Conservation (phyloP, 2,888 invertebrate genomes). For the Blera fallax region DNA sequence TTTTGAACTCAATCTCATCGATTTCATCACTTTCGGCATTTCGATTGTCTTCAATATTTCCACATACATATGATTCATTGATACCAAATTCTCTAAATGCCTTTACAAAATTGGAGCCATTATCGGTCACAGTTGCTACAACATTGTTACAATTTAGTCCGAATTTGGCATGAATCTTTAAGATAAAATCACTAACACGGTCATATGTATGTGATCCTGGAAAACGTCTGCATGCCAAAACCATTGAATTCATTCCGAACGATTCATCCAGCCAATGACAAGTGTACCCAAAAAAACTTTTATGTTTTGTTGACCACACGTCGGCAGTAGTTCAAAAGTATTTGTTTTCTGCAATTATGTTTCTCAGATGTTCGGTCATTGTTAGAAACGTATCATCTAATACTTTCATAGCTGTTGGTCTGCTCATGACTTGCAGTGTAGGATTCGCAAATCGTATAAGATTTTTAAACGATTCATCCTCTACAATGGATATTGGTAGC, state of each 20-base stretch:
- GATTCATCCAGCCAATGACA: conserved; percentile 14
- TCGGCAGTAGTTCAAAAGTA: conserved; percentile 35
- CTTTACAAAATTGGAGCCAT: neutral
- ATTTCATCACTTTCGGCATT: conserved; percentile 21
- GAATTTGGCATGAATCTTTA: too few relatives aligned
- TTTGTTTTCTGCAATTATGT: neutral
- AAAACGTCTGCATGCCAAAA: neutral
- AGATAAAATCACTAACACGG: too few relatives aligned
- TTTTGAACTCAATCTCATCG: conserved; percentile 28
- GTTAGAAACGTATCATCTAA: conserved; percentile 3
- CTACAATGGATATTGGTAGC: neutral
- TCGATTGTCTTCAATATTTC: neutral
- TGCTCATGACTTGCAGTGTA: neutral
- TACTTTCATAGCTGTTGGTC: neutral
- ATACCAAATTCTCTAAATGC: neutral
- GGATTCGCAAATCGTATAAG: neutral
- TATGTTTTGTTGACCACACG: too few relatives aligned
- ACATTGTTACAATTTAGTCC: too few relatives aligned
- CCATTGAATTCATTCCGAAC: neutral
- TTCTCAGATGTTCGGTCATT: neutral
- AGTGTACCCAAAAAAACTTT: conserved; percentile 21
- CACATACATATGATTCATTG: neutral
- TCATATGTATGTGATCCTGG: too few relatives aligned
- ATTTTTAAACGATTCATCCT: neutral
- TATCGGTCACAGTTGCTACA: neutral